Conservation (phyloP, 2,888 invertebrate species). For the Melanostoma scalare region DNA sequence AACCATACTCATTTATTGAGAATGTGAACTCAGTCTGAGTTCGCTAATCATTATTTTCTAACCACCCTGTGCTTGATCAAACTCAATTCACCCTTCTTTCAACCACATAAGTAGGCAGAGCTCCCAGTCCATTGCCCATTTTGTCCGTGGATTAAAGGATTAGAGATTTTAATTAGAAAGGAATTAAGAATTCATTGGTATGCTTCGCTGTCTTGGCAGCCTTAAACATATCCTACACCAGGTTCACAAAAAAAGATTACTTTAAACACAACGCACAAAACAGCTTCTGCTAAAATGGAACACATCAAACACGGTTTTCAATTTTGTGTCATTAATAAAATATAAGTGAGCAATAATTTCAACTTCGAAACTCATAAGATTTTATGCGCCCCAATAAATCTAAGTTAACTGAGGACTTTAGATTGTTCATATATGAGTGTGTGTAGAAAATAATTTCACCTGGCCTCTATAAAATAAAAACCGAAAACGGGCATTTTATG, state of each 20-base stretch:
- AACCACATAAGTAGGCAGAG: too few relatives aligned
- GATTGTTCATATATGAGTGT: slow-evolving; percentile 8
- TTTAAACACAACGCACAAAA: slow-evolving; percentile 36
- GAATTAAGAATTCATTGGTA: slow-evolving; percentile 65
- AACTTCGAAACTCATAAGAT: slow-evolving; percentile 67
- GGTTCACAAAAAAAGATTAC: background rate
- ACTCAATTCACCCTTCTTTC: too few relatives aligned
- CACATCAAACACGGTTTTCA: slow-evolving; percentile 68
- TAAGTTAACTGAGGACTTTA: slow-evolving; percentile 1
- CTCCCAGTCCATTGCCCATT: slow-evolving; percentile 3
- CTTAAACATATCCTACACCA: too few relatives aligned
- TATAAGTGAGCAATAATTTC: slow-evolving; percentile 71
- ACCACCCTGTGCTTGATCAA: too few relatives aligned
- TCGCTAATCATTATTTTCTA: too few relatives aligned
- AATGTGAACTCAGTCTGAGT: too few relatives aligned
- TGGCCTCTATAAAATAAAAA: slow-evolving; percentile 50
- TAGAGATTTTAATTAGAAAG: slow-evolving; percentile 67
- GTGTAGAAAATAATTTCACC: slow-evolving; percentile 55
- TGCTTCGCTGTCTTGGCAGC: background rate
- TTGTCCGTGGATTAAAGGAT: slow-evolving; percentile 60
- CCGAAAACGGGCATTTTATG: slow-evolving; percentile 23
- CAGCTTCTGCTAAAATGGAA: slow-evolving; percentile 48
- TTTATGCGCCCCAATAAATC: slow-evolving; percentile 67
- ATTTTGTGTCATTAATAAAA: slow-evolving; percentile 73
- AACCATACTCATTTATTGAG: too few relatives aligned